Percentiles rank a stretch among this genome's conserved stretches.
Conservation (phyloP, 2,888 invertebrate species). For the Trissolcus brochymenae region DNA sequence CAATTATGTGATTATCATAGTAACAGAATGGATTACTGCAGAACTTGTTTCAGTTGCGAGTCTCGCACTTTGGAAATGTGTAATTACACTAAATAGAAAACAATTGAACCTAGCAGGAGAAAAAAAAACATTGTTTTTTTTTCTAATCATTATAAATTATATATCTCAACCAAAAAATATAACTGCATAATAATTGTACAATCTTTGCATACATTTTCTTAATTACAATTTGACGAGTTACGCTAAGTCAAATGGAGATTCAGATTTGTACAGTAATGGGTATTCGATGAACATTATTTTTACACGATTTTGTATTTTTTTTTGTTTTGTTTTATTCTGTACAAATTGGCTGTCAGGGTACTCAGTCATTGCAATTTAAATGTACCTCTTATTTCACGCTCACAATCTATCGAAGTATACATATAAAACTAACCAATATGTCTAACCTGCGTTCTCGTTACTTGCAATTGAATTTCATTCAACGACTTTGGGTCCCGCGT, state of each 20-base stretch:
- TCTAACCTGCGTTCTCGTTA: constrained; percentile 20
- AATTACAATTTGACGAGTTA: not conserved
- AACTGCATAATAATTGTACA: constrained; percentile 5
- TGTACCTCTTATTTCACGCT: constrained; percentile 13
- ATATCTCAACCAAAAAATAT: too few species aligned
- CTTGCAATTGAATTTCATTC: constrained; percentile 14
- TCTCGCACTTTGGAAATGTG: too few species aligned
- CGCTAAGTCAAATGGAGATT: constrained; percentile 2
- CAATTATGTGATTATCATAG: not conserved
- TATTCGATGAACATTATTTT: constrained; percentile 4
- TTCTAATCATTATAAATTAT: too few species aligned
- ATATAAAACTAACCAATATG: constrained; percentile 29
- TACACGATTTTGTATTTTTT: too few species aligned
- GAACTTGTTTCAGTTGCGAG: too few species aligned
- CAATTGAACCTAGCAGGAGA: too few species aligned
- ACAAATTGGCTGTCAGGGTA: too few species aligned
- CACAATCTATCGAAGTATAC: constrained; percentile 20
- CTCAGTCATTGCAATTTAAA: not conserved
- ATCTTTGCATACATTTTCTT: not conserved
- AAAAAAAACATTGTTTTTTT: too few species aligned
- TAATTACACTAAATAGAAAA: too few species aligned
- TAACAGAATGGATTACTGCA: too few species aligned
- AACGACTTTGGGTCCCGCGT: constrained; percentile 32
- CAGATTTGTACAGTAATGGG: constrained; percentile 5
- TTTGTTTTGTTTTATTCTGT: too few species aligned